Evolutionary conservation across 2,888 invertebrate species (phyloP), one percentile per base, ranked within the genome.

Genomic region (Teinopalpus imperialis): DNA sequence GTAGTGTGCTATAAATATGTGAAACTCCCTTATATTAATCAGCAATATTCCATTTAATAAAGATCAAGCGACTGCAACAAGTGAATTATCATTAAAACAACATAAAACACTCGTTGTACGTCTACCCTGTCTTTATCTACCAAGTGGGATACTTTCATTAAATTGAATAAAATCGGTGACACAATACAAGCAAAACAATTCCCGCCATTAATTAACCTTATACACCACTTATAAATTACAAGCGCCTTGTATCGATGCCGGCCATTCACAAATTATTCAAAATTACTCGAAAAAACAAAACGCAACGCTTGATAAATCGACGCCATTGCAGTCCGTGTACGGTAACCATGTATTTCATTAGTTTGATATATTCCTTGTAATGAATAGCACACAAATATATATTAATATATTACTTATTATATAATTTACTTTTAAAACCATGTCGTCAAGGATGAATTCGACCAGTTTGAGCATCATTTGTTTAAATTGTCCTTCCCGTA

Each of bases 201-300:
- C 56, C 53, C 55, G 51, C 60, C 74, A 77, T 80, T 76, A 79
- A 77, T 78, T 78, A 75, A 78, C 61, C 56, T 54, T 64, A 64
- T 57, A 69, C 65, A 69, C 63, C 63, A 63, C 64, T 66, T 71
- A 76, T 81, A 79, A 81, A 80, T 75, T 62, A 74, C 66, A 60
- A 57, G 63, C 60, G 64, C 52, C 57, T 59, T 63, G 66, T 68
- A 63, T 56, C 57, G 70, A 75, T 77, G 76, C 63, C 69, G 66
- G 61, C 63, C 74, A 74, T 80, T 79, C 74, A 80, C 76, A 77
- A 77, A 81, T 81, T 75, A 80, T 80, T 80, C 64, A 74, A 76
- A 74, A 76, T 75, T 73, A 73, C 67, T 66, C 63, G 56, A 74
- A 71, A 61, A 73, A 74, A 71, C 63, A 74, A 76, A 72, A 73